Percentiles rank a stretch among this genome's conserved stretches.
Conservation (phyloP, 1,140 invertebrate genomes). For the Globodera ellingtonae region DNA sequence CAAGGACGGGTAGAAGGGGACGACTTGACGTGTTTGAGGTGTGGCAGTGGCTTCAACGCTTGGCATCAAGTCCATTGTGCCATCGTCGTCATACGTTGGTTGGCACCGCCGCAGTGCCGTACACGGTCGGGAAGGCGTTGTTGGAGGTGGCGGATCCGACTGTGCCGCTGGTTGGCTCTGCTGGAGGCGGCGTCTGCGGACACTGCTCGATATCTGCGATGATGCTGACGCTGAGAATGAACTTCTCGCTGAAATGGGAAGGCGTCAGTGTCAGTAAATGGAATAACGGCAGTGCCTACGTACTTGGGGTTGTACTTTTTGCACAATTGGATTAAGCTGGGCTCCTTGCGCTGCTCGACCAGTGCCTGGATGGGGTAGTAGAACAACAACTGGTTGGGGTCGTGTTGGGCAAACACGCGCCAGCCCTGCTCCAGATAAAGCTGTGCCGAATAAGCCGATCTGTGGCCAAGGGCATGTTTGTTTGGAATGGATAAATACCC, state of each 20-base stretch:
- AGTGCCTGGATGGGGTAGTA: slow-evolving; percentile 61
- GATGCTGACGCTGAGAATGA: slow-evolving; percentile 62
- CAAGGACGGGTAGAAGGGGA: background rate
- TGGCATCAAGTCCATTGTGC: background rate
- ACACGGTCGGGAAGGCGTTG: slow-evolving; percentile 12
- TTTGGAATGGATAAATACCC: background rate
- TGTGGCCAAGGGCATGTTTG: slow-evolving; percentile 13
- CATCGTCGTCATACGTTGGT: slow-evolving; percentile 50
- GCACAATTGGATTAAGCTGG: slow-evolving; percentile 82
- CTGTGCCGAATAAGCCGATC: slow-evolving; percentile 57
- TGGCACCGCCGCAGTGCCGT: slow-evolving; percentile 49
- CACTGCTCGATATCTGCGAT: slow-evolving; percentile 64
- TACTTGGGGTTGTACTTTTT: slow-evolving; percentile 83
- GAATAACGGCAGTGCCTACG: background rate
- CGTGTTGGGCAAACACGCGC: slow-evolving; percentile 47
- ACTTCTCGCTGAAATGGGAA: slow-evolving; percentile 57
- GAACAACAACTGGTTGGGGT: slow-evolving; percentile 57
- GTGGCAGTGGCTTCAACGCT: background rate
- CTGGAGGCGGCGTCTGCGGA: slow-evolving; percentile 60
- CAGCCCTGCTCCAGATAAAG: slow-evolving; percentile 59
- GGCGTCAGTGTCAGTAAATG: background rate
- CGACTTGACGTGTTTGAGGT: background rate
- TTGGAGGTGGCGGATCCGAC: slow-evolving; percentile 1
- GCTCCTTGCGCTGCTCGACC: slow-evolving; percentile 68
- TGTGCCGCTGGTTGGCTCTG: slow-evolving; percentile 41